Percentiles rank a stretch among this genome's conserved stretches.
These are phyloP conservation scores for Catharus bicknelli DNA, from an alignment of 2,113 vertebrate genomes.

Conservation along the genomic window DNA sequence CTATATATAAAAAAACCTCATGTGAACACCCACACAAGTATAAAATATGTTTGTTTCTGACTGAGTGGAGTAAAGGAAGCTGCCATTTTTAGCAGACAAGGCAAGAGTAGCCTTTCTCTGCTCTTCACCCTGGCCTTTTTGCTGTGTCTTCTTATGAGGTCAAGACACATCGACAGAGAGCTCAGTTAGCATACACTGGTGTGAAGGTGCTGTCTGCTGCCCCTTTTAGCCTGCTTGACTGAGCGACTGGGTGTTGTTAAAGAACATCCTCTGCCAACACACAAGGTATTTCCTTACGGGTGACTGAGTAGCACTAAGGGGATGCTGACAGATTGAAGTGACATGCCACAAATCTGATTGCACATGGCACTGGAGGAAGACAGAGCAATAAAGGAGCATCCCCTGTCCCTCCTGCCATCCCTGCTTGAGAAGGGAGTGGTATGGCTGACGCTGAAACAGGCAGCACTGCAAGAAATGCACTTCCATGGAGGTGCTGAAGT, in stretches of 20 bases:
- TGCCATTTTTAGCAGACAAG: constrained; percentile 70
- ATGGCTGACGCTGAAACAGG: neutral
- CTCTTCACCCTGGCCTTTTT: constrained; percentile 64
- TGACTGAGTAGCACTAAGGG: constrained; percentile 73
- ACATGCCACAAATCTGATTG: constrained; percentile 82
- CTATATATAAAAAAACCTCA: neutral
- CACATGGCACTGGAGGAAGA: constrained; percentile 68
- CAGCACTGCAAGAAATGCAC: constrained; percentile 23
- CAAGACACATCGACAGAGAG: constrained; percentile 63
- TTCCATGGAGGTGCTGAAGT: neutral
- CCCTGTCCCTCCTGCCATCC: constrained; percentile 56
- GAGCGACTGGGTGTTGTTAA: constrained; percentile 72
- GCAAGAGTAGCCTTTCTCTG: constrained; percentile 52
- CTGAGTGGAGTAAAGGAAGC: constrained; percentile 55
- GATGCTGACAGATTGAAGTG: constrained; percentile 77
- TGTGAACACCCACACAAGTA: neutral
- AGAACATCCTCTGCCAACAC: constrained; percentile 72
- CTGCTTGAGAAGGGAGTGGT: neutral
- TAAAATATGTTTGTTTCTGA: constrained; percentile 59
- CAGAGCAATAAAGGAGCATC: constrained; percentile 49
- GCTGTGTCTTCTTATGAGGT: constrained; percentile 72
- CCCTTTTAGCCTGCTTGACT: constrained; percentile 73
- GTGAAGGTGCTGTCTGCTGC: constrained; percentile 74
- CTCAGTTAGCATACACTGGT: constrained; percentile 68
- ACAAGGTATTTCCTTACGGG: constrained; percentile 70